Evolutionary conservation across 2,888 invertebrate species (phyloP).

Genomic region (Cepaea hortensis): DNA sequence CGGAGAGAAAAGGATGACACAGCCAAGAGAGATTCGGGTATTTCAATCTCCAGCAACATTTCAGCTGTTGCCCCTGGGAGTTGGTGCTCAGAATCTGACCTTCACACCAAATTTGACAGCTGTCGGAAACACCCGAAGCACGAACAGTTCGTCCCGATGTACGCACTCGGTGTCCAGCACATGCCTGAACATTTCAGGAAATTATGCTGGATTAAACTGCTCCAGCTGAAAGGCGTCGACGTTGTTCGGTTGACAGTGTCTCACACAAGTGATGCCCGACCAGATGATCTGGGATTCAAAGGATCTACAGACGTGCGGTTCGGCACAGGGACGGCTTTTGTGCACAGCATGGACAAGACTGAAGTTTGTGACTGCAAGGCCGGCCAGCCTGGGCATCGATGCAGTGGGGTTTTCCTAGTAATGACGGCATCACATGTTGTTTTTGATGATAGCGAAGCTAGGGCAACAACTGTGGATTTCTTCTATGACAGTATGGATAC

Average conservation of each 20-base stretch:
- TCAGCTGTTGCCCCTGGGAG: neutral
- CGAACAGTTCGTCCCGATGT: neutral
- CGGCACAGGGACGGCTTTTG: conserved; percentile 20
- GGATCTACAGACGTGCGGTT: neutral
- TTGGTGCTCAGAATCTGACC: neutral
- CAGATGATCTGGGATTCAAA: conserved; percentile 26
- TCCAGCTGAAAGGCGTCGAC: conserved; percentile 12
- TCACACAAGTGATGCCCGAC: neutral
- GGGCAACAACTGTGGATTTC: conserved; percentile 8
- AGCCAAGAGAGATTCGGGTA: neutral
- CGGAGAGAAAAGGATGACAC: neutral
- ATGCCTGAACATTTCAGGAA: neutral
- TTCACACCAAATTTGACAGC: neutral
- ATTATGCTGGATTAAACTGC: neutral
- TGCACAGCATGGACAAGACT: neutral
- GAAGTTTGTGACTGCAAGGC: neutral
- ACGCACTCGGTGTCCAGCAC: neutral
- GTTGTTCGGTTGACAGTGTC: conserved; percentile 10
- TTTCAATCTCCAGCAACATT: neutral
- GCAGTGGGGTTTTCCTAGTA: conserved; percentile 2
- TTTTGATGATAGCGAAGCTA: conserved; percentile 14
- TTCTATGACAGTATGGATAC: conserved; percentile 21
- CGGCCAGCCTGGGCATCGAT: neutral
- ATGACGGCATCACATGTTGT: conserved; percentile 31
- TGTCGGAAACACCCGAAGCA: conserved; percentile 5